A percentile compares a stretch with the other conserved stretches of the same genome.
Conservation (phyloP, 2,797 vertebrate species). For the Carcharodon carcharias region DNA sequence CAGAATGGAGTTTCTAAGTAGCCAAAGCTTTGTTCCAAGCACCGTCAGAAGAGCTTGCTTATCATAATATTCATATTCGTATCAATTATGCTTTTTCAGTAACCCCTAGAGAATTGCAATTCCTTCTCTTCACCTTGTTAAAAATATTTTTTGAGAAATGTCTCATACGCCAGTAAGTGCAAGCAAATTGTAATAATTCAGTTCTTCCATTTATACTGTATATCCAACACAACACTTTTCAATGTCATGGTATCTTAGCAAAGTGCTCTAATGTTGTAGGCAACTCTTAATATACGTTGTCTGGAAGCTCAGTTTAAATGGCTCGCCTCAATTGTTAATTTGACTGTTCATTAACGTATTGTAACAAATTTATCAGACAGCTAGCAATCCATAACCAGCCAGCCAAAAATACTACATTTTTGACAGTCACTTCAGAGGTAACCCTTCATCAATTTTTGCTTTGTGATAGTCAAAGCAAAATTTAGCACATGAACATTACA, state of each 20-base stretch:
- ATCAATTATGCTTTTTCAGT: neutral
- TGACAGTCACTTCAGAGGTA: neutral
- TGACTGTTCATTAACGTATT: neutral
- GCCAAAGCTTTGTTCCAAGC: neutral
- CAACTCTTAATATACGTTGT: neutral
- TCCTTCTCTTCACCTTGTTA: neutral
- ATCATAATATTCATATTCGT: constrained; percentile 6
- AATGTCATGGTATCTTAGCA: neutral
- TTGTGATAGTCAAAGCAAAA: neutral
- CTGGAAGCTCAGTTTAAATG: neutral
- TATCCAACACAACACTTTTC: neutral
- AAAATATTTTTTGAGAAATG: neutral
- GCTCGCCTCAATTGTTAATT: neutral
- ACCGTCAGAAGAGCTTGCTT: neutral
- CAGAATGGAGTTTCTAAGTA: neutral
- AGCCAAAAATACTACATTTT: neutral
- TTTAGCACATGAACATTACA: neutral
- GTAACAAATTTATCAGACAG: neutral
- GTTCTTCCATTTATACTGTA: neutral
- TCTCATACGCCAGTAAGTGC: neutral
- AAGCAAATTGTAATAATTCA: neutral
- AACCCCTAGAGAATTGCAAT: neutral
- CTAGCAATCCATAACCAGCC: neutral
- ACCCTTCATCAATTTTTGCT: neutral
- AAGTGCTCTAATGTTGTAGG: neutral